Conservation (phyloP, 2,888 invertebrate species). For the Microctonus brassicae region DNA sequence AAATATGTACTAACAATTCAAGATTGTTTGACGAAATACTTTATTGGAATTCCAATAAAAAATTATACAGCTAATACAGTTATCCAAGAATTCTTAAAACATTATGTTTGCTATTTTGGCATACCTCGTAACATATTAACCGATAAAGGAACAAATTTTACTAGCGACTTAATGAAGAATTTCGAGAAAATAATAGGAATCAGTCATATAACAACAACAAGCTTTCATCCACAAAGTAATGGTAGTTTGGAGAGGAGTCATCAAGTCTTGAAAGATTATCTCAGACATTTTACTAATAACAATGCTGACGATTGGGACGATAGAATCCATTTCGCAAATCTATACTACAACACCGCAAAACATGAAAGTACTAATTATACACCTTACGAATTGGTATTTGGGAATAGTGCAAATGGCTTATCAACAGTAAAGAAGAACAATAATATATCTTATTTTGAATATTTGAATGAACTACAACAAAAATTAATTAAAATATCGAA, state of each 20-base stretch:
- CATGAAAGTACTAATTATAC: conserved; percentile 28
- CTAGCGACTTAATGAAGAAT: conserved; percentile 48
- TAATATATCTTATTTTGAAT: conserved; percentile 18
- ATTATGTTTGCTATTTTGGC: conserved; percentile 52
- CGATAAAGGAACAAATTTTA: conserved; percentile 65
- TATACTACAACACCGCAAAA: conserved; percentile 28
- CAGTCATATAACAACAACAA: conserved; percentile 31
- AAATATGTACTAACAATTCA: conserved; percentile 8
- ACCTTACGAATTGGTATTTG: conserved; percentile 16
- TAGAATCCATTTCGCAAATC: conserved; percentile 11
- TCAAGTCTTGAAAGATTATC: conserved; percentile 31
- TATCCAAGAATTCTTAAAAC: conserved; percentile 37
- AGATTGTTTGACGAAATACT: background rate
- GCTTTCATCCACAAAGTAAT: conserved; percentile 33
- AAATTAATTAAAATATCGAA: background rate
- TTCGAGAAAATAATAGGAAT: conserved; percentile 35
- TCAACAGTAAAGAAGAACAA: conserved; percentile 13
- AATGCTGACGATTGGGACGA: conserved; percentile 27
- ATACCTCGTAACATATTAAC: conserved; percentile 61
- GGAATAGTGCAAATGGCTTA: background rate
- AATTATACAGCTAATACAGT: background rate
- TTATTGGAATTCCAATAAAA: background rate
- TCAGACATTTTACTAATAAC: conserved; percentile 35
- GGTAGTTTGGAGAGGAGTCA: conserved; percentile 18
- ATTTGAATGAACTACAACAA: conserved; percentile 13